Percentiles rank a stretch among this genome's conserved stretches.
Conservation (phyloP, 37 sponge, comb jelly and placozoan genomes). For the Chondrosia reniformis region DNA sequence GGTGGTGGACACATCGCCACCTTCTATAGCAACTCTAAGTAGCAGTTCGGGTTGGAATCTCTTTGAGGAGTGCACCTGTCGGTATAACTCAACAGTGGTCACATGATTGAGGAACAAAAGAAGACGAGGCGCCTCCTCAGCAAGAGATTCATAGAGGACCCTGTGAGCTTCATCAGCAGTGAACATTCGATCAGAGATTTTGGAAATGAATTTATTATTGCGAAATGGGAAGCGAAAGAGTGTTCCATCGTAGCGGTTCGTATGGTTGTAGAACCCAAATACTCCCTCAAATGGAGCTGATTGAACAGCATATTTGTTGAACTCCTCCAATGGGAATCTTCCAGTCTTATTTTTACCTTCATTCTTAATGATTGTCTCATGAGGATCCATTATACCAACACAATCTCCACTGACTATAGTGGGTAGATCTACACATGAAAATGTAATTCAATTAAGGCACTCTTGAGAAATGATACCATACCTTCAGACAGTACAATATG, state of each 20-base stretch:
- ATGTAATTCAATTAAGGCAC: no score
- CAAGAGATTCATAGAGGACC: slow-evolving; percentile 41
- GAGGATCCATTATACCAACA: slow-evolving; percentile 59
- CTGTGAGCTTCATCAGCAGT: slow-evolving; percentile 25
- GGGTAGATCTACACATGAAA: slow-evolving; percentile 78
- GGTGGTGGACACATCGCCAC: background rate
- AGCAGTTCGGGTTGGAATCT: background rate
- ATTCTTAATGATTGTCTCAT: background rate
- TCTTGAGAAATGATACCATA: no score
- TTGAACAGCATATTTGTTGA: slow-evolving; percentile 29
- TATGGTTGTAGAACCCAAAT: slow-evolving; percentile 15
- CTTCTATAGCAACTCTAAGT: background rate
- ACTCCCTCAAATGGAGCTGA: slow-evolving; percentile 28
- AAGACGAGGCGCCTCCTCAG: slow-evolving; percentile 38
- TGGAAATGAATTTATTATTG: slow-evolving; percentile 19
- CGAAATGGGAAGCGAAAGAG: slow-evolving; percentile 80
- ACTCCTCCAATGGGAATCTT: slow-evolving; percentile 19
- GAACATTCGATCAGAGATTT: slow-evolving; percentile 24
- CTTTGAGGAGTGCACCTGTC: background rate
- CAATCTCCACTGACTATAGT: slow-evolving; percentile 44
- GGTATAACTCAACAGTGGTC: slow-evolving; percentile 29
- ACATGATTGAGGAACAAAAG: slow-evolving; percentile 64
- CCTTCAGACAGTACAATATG: no score
- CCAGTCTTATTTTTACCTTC: background rate
- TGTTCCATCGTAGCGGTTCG: slow-evolving; percentile 40